These are phyloP conservation scores for Pimpla rufipes DNA, from an alignment of 2,888 invertebrate species.

Conservation along the genomic window DNA sequence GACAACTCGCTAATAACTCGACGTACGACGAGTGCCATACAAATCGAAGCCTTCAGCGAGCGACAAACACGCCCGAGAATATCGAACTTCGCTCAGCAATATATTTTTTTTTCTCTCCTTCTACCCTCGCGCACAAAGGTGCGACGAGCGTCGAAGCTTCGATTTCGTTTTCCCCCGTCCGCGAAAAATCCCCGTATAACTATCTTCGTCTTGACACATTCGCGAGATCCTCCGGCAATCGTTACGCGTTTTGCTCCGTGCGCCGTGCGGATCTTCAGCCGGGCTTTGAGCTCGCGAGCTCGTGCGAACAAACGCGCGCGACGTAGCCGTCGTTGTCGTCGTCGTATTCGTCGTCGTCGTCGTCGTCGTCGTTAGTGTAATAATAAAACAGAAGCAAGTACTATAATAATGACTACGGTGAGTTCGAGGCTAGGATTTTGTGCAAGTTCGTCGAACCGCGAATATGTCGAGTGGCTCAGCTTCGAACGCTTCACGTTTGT, in stretches of 20 bases:
- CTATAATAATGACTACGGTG: slow-evolving; percentile 79
- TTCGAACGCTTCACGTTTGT: slow-evolving; percentile 50
- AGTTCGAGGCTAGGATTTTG: slow-evolving; percentile 81
- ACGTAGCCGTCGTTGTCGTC: slow-evolving; percentile 41
- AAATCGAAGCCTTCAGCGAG: slow-evolving; percentile 1
- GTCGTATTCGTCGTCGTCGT: slow-evolving; percentile 41
- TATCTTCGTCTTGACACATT: slow-evolving; percentile 22
- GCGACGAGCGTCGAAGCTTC: slow-evolving; percentile 18
- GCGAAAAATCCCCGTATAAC: slow-evolving; percentile 24
- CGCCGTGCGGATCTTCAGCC: slow-evolving; percentile 42
- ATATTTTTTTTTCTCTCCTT: slow-evolving; percentile 6
- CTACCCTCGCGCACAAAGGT: not conserved
- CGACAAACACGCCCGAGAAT: not conserved
- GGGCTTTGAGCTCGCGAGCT: slow-evolving; percentile 52
- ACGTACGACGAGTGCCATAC: not conserved
- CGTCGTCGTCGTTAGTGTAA: slow-evolving; percentile 79
- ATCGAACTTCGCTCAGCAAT: not conserved
- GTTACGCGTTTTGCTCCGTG: slow-evolving; percentile 45
- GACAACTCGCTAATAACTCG: not conserved
- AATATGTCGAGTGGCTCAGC: slow-evolving; percentile 80
- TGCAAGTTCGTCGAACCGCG: slow-evolving; percentile 81
- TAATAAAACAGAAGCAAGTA: slow-evolving; percentile 78
- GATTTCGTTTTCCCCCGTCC: slow-evolving; percentile 12
- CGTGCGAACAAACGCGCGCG: slow-evolving; percentile 49
- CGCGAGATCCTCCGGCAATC: slow-evolving; percentile 53